Evolutionary conservation across 2,113 vertebrate species (phyloP), one percentile per base, ranked within the genome.

Genomic region (Sprattus sprattus): DNA sequence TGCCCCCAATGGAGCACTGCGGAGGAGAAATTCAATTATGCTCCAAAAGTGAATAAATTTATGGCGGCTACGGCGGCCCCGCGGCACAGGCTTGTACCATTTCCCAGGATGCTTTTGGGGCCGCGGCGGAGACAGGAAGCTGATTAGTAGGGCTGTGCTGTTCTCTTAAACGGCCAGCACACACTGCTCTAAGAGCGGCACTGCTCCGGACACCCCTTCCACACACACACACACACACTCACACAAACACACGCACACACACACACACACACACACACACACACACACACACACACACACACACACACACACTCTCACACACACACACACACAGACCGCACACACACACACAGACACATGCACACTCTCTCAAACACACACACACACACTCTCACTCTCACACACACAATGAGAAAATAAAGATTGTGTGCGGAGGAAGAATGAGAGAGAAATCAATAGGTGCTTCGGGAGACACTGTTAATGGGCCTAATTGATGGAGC

Each of bases 41-140:
- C 90, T 91, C 91, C 92, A 94, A 94, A 94, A 93, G 94, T 94
- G 94, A 95, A 94, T 94, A 95, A 91, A 94, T 95, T 93, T 94
- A 88, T 89, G 91, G 89, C 89, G 75, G 71, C 47, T 32, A 10
- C 9, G 67, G 84, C 18, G 84, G 83, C 88, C 92, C 91, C 11
- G 85, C 13, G 91, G 91, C 92, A 87, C 85, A 81, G 80, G 89
- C 88, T 91, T 82, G 87, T 87, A 86, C 81, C 88, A 87, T 88
- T 87, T 92, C 92, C 91, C 93, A 91, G 86, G 91, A 91, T 92
- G 90, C 90, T 89, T 86, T 82, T 89, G 83, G 88, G 91, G 86
- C 84, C 87, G 82, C 85, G 71, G 83, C 18, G 85, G 71, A 90
- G 86, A 87, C 45, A 81, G 78, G 28, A 75, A 85, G 22, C 86